phyloP scores from a whole-genome alignment of 2,797 vertebrate genomes.

The Ctenopoma multispine region DNA sequence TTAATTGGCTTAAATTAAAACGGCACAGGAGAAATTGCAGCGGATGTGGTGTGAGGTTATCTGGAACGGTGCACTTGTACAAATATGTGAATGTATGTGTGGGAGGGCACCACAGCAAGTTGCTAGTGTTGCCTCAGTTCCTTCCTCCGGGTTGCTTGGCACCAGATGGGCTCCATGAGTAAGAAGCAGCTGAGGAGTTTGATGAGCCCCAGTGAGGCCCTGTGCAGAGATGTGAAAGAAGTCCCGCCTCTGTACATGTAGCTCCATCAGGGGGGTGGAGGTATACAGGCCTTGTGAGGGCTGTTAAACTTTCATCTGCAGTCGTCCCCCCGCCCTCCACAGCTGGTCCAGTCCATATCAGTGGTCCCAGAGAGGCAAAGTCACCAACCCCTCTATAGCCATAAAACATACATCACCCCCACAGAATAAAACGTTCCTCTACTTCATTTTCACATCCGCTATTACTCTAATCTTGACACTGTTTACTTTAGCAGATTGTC shows the following conservation, averaged over 20 bases:
- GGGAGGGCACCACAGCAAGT: conserved; percentile 39
- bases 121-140: conserved; percentile 37
- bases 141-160: conserved; percentile 53
- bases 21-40: conserved; percentile 56
- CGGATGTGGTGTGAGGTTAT: conserved; percentile 65
- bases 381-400: conserved; percentile 47
- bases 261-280: conserved; percentile 48
- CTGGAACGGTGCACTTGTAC: conserved; percentile 55
- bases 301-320: conserved; percentile 73
- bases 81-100: conserved; percentile 26
- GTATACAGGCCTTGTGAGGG: conserved; percentile 61
- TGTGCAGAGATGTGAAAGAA: conserved; percentile 45
- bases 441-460: conserved; percentile 25
- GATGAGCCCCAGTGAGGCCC: conserved; percentile 61
- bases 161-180: conserved; percentile 73
- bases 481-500: conserved; percentile 27
- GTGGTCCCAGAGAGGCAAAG: conserved; percentile 50
- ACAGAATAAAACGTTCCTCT: conserved; percentile 38
- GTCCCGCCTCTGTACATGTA: conserved; percentile 45
- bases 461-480: conserved; percentile 40
- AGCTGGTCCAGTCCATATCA: conserved; percentile 65
- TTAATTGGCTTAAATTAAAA: conserved; percentile 83
- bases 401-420: conserved; percentile 69
- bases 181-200: conserved; percentile 70
- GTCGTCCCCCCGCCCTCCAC: conserved; percentile 60